Evolutionary conservation across 1,140 invertebrate species (phyloP), one percentile per base, ranked within the genome.

Genomic region (Bombus superbus): DNA sequence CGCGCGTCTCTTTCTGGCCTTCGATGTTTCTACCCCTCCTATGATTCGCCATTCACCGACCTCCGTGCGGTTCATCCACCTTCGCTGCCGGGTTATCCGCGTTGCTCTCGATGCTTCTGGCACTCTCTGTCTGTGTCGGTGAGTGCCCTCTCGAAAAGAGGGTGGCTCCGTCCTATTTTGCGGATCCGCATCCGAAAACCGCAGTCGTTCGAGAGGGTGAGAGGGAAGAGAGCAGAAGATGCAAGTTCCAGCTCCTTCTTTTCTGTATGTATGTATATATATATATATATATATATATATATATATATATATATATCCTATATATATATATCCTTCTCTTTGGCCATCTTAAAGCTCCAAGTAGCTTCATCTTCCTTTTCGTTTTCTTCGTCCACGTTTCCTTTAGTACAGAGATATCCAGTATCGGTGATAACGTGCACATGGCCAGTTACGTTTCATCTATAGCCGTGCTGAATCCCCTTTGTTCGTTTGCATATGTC

Each of bases 171-270:
- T 83, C 88, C 89, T 87, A 90, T 90, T 90, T 90, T 90, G 86
- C 86, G 82, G 81, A 90, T 90, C 88, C 89, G 86, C 89, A 90
- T 68, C 86, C 69, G 86, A 90, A 89, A 90, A 90, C 89, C 89
- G 88, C 89, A 89, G 88, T 89, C 78, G 75, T 87, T 85, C 82
- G 77, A 64, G 59, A 44, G 57, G 78, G 47, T 42, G 13, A 53
- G 35, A 74, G 66, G 15, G 1, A 66, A 6, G 64, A 35, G n/a
- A 35, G 3, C 4, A 28, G 25, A 28, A n/a, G 28, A n/a, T 25
- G 77, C 42, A 73, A 79, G n/a, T 10, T 66, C 22, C 22, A 42
- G 6, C 28, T 62, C 25, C 15, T 40, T 22, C 15, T 53, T 71
- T 22, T 18, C 18, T 38, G 0, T 10, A 8, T 22, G 6, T 53